Evolutionary conservation across 2,797 vertebrate genomes (phyloP), one percentile per base, ranked within the genome.

Genomic region (Morelia viridis): DNA sequence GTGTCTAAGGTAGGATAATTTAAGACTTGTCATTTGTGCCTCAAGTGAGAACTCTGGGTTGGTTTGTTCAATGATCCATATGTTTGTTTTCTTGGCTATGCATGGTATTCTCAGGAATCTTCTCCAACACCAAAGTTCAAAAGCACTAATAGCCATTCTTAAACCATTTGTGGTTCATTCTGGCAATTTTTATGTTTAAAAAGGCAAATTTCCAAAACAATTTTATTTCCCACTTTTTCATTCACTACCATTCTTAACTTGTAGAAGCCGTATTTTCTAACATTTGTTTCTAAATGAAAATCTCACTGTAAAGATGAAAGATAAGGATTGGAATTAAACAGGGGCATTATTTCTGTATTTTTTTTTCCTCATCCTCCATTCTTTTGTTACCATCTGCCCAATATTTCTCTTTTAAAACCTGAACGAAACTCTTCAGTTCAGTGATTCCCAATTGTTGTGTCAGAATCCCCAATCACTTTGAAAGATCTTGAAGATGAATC

Each of bases 371-470:
- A 57, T 68, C 84, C 50, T 35, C 22, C 35, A 8, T 90, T 87
- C 53, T 88, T 41, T 28, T 31, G 11, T 80, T 28, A 41, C 68
- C 24, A 92, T 83, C 68, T 50, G 50, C 26, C 12, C 83, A 89
- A 87, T 83, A 53, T 90, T 92, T 88, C 64, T 64, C 87, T 12
- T 89, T 85, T 85, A 92, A 83, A 92, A 64, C 11, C 13, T 87
- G 46, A 90, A 87, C 19, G 35, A 88, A 64, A 88, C 50, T 17
- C 35, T 71, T 89, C 71, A 85, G 31, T 65, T 64, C 58, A 65
- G 5, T 89, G 87, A 85, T 57, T 89, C 80, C 53, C 80, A 89
- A 64, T 61, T 91, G 53, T 86, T 65, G 76, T 53, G 76, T 89
- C 53, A 85, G 41, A 89, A 85, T n/a, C 64, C 56, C 65, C 35